A percentile compares a stretch with the other conserved stretches of the same genome.
phyloP scores from a whole-genome alignment of 2,797 vertebrate genomes.

The Hylomyscus alleni region DNA sequence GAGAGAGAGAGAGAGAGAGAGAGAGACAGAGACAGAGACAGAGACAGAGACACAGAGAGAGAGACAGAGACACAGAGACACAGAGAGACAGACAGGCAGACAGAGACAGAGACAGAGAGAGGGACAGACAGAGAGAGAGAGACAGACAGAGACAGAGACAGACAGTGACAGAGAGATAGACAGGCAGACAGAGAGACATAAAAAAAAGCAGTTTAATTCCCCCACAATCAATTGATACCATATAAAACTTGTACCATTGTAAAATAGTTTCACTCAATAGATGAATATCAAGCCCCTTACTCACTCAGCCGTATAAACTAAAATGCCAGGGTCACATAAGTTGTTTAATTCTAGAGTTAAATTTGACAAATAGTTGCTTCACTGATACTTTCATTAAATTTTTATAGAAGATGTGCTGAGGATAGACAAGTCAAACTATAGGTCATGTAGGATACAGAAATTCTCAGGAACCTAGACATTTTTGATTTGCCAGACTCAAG shows the following conservation, averaged over 20 bases:
- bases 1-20: too few species aligned
- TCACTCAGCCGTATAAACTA: background rate
- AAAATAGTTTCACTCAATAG: background rate
- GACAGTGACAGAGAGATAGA: background rate
- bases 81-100: too few species aligned
- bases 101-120: too few species aligned
- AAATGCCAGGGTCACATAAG: background rate
- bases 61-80: too few species aligned
- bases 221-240: background rate
- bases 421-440: fast-evolving
- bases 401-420: background rate
- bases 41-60: too few species aligned
- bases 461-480: background rate
- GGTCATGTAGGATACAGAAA: background rate
- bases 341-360: conserved; percentile 37
- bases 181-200: too few species aligned
- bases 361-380: background rate
- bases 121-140: too few species aligned
- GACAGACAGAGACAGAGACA: background rate
- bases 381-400: background rate
- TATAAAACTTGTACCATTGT: background rate
- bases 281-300: background rate
- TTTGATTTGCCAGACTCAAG: background rate
- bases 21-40: background rate
- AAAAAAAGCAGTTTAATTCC: background rate